Conservation (phyloP, 2,113 vertebrate species). For the Channa argus region DNA sequence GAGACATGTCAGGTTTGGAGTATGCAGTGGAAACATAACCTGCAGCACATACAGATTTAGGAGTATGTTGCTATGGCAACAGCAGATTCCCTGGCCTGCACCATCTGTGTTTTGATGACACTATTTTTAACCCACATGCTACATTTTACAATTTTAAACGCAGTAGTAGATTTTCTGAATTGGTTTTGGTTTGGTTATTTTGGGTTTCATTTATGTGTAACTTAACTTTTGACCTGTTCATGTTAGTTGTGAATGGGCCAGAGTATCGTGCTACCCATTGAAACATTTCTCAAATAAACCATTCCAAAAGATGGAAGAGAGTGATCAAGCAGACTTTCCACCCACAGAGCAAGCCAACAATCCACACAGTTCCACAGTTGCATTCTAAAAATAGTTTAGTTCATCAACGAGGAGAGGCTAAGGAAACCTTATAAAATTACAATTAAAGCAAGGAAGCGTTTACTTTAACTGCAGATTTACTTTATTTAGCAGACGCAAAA, state of each 20-base stretch:
- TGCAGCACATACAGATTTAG: background rate
- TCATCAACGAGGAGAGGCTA: too few species aligned
- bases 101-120: constrained; percentile 44
- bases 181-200: too few species aligned
- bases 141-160: background rate
- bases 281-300: constrained; percentile 6
- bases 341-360: background rate
- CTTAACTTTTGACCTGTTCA: background rate
- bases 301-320: background rate
- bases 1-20: constrained; percentile 7
- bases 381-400: too few species aligned
- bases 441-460: too few species aligned
- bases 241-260: background rate
- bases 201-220: background rate
- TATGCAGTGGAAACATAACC: constrained; percentile 39
- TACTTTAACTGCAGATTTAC: too few species aligned
- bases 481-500: too few species aligned
- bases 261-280: constrained; percentile 1
- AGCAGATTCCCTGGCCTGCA: background rate
- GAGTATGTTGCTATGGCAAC: constrained; percentile 31
- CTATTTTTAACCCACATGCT: background rate
- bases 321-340: background rate
- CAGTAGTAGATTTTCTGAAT: background rate
- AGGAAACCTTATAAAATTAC: too few species aligned
- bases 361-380: too few species aligned